Percentiles rank a stretch among this genome's conserved stretches.
Conservation (phyloP, 2,888 invertebrate species). For the Brachycybe producta region DNA sequence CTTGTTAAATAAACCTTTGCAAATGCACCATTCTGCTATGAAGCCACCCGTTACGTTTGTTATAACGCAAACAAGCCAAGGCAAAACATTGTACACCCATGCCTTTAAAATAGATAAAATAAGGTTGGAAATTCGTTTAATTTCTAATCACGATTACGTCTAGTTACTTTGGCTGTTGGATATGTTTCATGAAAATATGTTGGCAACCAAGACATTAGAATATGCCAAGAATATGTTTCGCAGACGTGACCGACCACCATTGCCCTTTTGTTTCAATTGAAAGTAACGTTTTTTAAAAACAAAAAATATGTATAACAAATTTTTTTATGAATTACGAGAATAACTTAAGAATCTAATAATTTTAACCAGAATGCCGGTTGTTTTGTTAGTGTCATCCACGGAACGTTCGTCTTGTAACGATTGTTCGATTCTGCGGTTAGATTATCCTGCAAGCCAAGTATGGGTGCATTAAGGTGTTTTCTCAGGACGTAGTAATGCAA, state of each 20-base stretch:
- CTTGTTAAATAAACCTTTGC: conserved; percentile 32
- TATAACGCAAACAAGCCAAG: conserved; percentile 51
- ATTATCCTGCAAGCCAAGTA: conserved; percentile 29
- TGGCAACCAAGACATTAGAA: conserved; percentile 56
- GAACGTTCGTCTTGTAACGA: conserved; percentile 38
- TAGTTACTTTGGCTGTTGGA: conserved; percentile 42
- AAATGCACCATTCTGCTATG: conserved; percentile 45
- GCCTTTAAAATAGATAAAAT: conserved; percentile 34
- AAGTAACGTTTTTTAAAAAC: not conserved
- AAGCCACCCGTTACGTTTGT: conserved; percentile 49
- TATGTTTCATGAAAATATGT: conserved; percentile 58
- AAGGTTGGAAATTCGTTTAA: not conserved
- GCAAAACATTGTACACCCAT: conserved; percentile 58
- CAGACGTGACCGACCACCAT: conserved; percentile 54
- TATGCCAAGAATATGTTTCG: conserved; percentile 57
- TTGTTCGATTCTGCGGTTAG: conserved; percentile 44
- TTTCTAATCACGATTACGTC: not conserved
- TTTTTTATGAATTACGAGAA: not conserved
- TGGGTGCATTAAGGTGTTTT: conserved; percentile 22
- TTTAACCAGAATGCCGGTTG: conserved; percentile 48
- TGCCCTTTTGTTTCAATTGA: conserved; percentile 39
- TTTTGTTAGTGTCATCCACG: conserved; percentile 46
- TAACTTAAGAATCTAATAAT: not conserved
- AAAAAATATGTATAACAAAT: not conserved
- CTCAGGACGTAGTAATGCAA: conserved; percentile 43